phyloP scores from a whole-genome alignment of 2,888 invertebrate genomes.

The Polia nebulosa region DNA sequence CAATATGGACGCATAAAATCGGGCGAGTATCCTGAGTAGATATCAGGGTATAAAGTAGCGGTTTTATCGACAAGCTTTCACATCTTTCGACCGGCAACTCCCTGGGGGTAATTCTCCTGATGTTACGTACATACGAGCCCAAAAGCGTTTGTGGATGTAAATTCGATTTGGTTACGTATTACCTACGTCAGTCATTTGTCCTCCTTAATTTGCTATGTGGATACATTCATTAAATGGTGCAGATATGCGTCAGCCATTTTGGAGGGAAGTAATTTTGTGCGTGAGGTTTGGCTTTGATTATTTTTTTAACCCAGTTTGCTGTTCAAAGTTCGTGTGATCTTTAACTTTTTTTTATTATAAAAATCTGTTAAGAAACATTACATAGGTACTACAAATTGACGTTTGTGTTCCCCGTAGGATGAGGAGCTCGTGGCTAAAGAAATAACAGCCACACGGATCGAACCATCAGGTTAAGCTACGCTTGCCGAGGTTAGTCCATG shows the following conservation, averaged over 20 bases:
- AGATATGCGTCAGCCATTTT: constrained; percentile 14
- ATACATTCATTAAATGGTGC: constrained; percentile 29
- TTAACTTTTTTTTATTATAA: too few species aligned
- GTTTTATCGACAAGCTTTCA: constrained; percentile 71
- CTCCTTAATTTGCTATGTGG: constrained; percentile 54
- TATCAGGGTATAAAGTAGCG: constrained; percentile 65
- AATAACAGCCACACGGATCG: too few species aligned
- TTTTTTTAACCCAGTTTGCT: not conserved
- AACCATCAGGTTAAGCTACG: too few species aligned
- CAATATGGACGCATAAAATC: constrained; percentile 53
- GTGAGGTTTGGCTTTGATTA: constrained; percentile 12
- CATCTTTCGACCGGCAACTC: constrained; percentile 60
- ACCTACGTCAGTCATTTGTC: constrained; percentile 52
- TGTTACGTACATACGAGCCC: constrained; percentile 29
- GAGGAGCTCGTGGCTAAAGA: too few species aligned
- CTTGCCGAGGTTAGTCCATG: too few species aligned
- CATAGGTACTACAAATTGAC: too few species aligned
- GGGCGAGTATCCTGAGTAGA: constrained; percentile 51
- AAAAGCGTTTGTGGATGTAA: constrained; percentile 51
- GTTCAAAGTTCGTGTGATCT: too few species aligned
- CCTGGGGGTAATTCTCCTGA: constrained; percentile 63
- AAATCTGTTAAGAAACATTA: too few species aligned
- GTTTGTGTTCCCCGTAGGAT: too few species aligned
- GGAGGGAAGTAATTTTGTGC: constrained; percentile 10
- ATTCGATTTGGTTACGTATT: constrained; percentile 47